Evolutionary conservation across 2,888 invertebrate genomes (phyloP).

Genomic region (Tenthredo livida): DNA sequence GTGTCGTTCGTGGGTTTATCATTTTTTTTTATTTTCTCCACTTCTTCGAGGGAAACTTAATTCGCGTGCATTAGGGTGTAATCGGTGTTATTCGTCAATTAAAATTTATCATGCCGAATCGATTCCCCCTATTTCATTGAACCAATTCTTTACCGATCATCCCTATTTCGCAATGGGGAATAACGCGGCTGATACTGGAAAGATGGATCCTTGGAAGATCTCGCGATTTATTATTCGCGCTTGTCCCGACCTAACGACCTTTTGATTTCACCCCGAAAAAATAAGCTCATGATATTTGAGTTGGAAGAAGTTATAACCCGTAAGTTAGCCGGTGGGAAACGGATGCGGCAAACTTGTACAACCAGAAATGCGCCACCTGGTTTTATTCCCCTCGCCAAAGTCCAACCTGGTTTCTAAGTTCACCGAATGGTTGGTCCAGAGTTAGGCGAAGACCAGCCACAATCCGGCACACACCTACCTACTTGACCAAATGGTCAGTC

Average conservation of each 20-base stretch:
- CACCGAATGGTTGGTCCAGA: slow-evolving; percentile 6
- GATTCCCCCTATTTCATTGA: too few species aligned
- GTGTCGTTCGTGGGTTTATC: not conserved
- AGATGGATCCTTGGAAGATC: not conserved
- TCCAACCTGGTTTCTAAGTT: not conserved
- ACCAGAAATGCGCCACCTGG: slow-evolving; percentile 48
- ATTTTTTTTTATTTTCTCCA: not conserved
- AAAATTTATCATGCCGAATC: not conserved
- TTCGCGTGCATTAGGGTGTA: not conserved
- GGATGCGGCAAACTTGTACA: slow-evolving; percentile 20
- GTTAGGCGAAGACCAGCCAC: slow-evolving; percentile 63
- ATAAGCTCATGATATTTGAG: slow-evolving; percentile 2
- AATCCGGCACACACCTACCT: slow-evolving; percentile 58
- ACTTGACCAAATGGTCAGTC: slow-evolving; percentile 62
- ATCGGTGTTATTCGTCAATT: not conserved
- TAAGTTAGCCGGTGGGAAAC: not conserved
- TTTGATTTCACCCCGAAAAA: not conserved
- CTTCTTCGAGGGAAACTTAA: not conserved
- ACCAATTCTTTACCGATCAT: too few species aligned
- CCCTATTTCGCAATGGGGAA: too few species aligned
- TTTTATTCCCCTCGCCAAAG: slow-evolving; percentile 21
- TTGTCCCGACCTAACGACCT: not conserved
- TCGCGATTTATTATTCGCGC: not conserved
- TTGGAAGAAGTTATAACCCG: slow-evolving; percentile 9
- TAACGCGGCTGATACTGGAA: not conserved